A percentile compares a stretch with the other conserved stretches of the same genome.
Evolutionary conservation across 2,797 vertebrate genomes (phyloP).

Genomic region (Phrynocephalus forsythii): DNA sequence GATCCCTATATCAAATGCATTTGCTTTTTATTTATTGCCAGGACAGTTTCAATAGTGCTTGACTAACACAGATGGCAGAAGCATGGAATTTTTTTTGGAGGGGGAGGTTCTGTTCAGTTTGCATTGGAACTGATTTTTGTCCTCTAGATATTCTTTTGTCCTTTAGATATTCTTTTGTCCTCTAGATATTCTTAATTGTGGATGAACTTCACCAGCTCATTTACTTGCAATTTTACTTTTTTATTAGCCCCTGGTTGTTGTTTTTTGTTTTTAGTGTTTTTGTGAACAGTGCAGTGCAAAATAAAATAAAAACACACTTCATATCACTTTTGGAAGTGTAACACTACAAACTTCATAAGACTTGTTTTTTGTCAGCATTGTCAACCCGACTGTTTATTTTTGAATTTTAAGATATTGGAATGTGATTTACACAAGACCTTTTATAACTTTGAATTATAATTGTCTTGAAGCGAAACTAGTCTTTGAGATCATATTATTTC

Average conservation of each 20-base stretch:
- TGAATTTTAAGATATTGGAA: background rate
- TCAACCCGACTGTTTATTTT: background rate
- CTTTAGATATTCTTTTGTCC: background rate
- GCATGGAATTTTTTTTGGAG: background rate
- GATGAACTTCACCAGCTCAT: slow-evolving; percentile 19
- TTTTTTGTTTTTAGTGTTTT: no score
- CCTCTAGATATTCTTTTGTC: background rate
- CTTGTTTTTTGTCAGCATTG: slow-evolving; percentile 21
- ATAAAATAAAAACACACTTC: background rate
- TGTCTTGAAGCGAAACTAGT: background rate
- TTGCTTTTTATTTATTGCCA: slow-evolving; percentile 52
- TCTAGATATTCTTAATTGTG: slow-evolving; percentile 7
- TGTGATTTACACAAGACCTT: background rate
- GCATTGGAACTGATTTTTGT: slow-evolving; percentile 32
- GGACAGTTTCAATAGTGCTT: slow-evolving; percentile 27
- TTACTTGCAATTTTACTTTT: background rate
- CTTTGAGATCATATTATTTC: background rate
- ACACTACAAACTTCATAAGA: slow-evolving; percentile 10
- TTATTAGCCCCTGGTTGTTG: no score
- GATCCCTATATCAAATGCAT: slow-evolving; percentile 52
- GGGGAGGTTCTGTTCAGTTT: background rate
- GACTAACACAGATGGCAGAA: background rate
- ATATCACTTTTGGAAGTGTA: slow-evolving; percentile 18
- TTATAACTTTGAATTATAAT: rapidly evolving
- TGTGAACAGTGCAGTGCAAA: no score